These are phyloP conservation scores for Entomyzon cyanotis DNA, from an alignment of 2,113 vertebrate species.

Conservation along the genomic window DNA sequence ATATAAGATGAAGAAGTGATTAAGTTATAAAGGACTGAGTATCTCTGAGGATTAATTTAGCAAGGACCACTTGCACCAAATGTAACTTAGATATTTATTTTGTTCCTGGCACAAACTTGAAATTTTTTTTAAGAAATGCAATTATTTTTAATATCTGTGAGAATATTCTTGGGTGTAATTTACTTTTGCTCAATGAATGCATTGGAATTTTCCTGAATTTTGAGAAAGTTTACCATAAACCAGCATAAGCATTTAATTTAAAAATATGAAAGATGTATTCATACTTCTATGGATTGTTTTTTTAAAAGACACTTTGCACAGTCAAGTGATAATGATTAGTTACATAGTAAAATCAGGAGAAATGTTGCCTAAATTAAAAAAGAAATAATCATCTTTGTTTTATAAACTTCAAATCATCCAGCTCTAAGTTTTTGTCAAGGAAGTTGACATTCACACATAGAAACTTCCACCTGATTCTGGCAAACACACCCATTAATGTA, in stretches of 20 bases:
- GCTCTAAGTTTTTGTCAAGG: neutral
- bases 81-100: slow-evolving; percentile 57
- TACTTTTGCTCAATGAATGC: neutral
- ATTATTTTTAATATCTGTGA: slow-evolving; percentile 26
- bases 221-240: neutral
- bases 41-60: slow-evolving; percentile 41
- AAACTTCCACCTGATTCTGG: neutral
- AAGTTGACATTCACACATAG: neutral
- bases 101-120: slow-evolving; percentile 45
- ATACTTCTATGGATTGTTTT: neutral
- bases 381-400: neutral
- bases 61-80: neutral
- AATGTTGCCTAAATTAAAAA: neutral
- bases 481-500: neutral
- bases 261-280: neutral
- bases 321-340: neutral
- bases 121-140: neutral
- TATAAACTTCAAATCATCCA: neutral
- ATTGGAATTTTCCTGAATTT: neutral
- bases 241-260: neutral
- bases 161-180: slow-evolving; percentile 11
- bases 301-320: neutral
- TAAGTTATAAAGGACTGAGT: slow-evolving; percentile 37
- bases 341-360: neutral
- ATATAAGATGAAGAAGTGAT: slow-evolving; percentile 35